These are phyloP conservation scores for Entomobrya proxima DNA, from an alignment of 2,888 invertebrate genomes.

Conservation along the genomic window DNA sequence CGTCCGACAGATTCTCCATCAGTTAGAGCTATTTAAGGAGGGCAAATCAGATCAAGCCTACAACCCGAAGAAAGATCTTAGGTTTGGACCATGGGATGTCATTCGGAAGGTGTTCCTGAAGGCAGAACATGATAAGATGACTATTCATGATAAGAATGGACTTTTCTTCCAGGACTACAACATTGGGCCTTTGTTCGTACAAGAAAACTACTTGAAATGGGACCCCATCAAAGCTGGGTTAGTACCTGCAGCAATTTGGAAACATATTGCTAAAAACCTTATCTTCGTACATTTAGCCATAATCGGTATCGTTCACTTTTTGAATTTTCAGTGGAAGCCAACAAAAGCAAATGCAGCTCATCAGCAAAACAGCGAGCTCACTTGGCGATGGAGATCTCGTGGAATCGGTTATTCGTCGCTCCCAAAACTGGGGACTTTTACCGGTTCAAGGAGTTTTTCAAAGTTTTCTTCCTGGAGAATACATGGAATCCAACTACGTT, in stretches of 20 bases:
- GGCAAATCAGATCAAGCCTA: slow-evolving; percentile 49
- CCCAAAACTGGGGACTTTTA: slow-evolving; percentile 88
- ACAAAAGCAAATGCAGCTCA: slow-evolving; percentile 82
- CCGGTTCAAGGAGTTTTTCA: slow-evolving; percentile 92
- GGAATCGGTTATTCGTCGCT: slow-evolving; percentile 87
- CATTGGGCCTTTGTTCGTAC: slow-evolving; percentile 96
- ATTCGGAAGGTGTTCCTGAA: slow-evolving; percentile 90
- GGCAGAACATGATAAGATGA: slow-evolving; percentile 87
- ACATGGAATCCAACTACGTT: no score
- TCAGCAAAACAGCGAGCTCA: slow-evolving; percentile 90
- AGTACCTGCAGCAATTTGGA: no score
- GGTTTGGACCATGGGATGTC: slow-evolving; percentile 92
- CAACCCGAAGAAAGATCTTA: slow-evolving; percentile 72
- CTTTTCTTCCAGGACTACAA: slow-evolving; percentile 98
- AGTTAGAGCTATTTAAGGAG: slow-evolving; percentile 85
- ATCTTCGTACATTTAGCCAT: no score
- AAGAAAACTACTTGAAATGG: slow-evolving; percentile 95
- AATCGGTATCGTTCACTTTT: no score
- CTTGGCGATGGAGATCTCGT: slow-evolving; percentile 91
- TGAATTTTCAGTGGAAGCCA: slow-evolving; percentile 78
- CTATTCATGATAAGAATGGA: slow-evolving; percentile 88
- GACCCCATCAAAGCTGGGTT: slow-evolving; percentile 85
- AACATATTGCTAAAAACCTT: no score
- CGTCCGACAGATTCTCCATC: slow-evolving; percentile 93
- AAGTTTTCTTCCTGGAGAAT: slow-evolving; percentile 94